phyloP scores from a whole-genome alignment of 2,113 vertebrate species.

The Suncus etruscus region DNA sequence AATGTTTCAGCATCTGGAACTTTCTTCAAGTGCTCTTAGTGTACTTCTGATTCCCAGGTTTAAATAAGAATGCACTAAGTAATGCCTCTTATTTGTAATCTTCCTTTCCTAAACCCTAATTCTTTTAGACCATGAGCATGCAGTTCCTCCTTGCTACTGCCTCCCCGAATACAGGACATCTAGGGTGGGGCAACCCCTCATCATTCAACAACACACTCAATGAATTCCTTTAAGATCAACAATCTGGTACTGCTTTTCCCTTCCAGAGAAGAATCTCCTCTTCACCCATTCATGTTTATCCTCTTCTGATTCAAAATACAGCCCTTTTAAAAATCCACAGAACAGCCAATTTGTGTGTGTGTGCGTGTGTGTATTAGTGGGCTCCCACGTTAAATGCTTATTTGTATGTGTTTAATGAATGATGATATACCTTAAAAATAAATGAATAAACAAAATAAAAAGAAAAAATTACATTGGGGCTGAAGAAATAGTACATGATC shows the following conservation, averaged over 20 bases:
- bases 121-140: constrained; percentile 35
- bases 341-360: background rate
- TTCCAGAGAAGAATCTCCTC: background rate
- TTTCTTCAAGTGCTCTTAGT: constrained; percentile 6
- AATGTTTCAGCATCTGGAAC: constrained; percentile 22
- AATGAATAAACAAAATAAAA: constrained; percentile 53
- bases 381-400: constrained; percentile 50
- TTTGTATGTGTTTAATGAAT: constrained; percentile 68
- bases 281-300: background rate
- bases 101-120: constrained; percentile 24
- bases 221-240: too few species aligned
- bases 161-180: background rate
- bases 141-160: constrained; percentile 51
- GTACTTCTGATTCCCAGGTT: constrained; percentile 41
- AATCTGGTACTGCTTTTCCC: background rate
- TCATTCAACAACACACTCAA: background rate
- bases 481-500: too few species aligned
- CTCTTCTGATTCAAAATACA: background rate
- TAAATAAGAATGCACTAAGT: constrained; percentile 66
- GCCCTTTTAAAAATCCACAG: constrained; percentile 9
- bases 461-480: constrained; percentile 59
- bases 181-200: background rate
- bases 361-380: background rate
- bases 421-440: constrained; percentile 67
- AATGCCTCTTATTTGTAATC: constrained; percentile 42